A percentile compares a stretch with the other conserved stretches of the same genome.
Conservation (phyloP, 2,888 invertebrate species). For the Subacronicta megacephala region DNA sequence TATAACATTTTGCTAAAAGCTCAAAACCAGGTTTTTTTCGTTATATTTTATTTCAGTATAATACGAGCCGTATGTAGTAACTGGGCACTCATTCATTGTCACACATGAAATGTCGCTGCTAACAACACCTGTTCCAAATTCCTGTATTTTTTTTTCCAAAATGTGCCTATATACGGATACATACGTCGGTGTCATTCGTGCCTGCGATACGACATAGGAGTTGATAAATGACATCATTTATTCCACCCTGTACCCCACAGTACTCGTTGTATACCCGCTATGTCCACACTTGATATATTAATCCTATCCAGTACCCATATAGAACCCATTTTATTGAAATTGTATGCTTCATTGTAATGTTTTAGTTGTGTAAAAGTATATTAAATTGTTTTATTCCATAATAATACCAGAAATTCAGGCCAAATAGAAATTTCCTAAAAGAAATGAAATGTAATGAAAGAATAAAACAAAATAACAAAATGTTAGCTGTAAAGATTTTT, state of each 20-base stretch:
- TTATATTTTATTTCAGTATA: constrained; percentile 27
- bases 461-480: no score
- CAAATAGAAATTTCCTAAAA: no score
- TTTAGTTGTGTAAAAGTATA: no score
- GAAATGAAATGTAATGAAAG: no score
- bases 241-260: constrained; percentile 57
- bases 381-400: no score
- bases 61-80: constrained; percentile 34
- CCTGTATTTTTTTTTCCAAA: constrained; percentile 57
- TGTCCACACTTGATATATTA: constrained; percentile 60
- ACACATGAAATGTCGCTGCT: constrained; percentile 65
- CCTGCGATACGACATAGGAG: constrained; percentile 56
- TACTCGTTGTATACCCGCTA: constrained; percentile 36
- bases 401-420: no score
- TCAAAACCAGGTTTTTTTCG: neutral
- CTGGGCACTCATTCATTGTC: constrained; percentile 58
- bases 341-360: neutral
- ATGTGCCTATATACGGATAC: constrained; percentile 50
- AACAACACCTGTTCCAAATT: constrained; percentile 69
- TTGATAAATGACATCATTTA: constrained; percentile 72
- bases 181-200: constrained; percentile 63
- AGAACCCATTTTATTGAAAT: constrained; percentile 27
- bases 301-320: constrained; percentile 38
- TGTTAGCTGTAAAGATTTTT: no score
- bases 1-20: neutral